These are phyloP conservation scores for Gymnarchus niloticus DNA, from an alignment of 2,113 vertebrate genomes.

Conservation along the genomic window DNA sequence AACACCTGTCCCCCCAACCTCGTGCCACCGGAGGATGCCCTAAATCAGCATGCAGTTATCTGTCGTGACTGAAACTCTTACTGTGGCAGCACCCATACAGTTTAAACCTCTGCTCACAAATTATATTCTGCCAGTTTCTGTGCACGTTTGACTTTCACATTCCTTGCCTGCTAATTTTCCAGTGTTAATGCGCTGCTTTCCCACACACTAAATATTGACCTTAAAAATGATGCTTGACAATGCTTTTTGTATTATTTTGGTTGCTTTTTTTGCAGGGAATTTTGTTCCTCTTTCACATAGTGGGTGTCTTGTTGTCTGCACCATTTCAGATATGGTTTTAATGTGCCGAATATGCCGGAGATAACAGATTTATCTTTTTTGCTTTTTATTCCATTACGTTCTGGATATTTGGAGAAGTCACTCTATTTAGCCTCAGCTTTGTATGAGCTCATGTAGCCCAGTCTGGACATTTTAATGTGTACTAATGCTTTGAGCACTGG, in stretches of 20 bases:
- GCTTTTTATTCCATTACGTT: background rate
- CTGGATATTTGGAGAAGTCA: background rate
- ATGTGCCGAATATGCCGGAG: background rate
- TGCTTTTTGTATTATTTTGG: background rate
- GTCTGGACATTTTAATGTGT: background rate
- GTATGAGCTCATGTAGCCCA: background rate
- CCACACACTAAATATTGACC: background rate
- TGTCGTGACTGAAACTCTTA: background rate
- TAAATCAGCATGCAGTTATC: too few species aligned
- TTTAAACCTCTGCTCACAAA: background rate
- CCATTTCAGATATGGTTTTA: background rate
- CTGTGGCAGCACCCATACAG: background rate
- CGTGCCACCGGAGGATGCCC: background rate
- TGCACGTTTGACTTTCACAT: background rate
- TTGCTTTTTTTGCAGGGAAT: background rate
- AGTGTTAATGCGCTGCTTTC: background rate
- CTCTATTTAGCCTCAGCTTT: background rate
- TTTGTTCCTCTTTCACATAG: background rate
- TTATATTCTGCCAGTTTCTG: background rate
- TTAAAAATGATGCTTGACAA: background rate
- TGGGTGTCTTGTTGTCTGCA: background rate
- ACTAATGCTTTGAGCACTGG: background rate
- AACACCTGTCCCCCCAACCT: background rate
- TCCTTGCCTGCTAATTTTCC: background rate
- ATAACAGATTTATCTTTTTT: background rate